These are phyloP conservation scores for Rhyacophila evoluta DNA, from an alignment of 2,888 invertebrate species.

Conservation along the genomic window DNA sequence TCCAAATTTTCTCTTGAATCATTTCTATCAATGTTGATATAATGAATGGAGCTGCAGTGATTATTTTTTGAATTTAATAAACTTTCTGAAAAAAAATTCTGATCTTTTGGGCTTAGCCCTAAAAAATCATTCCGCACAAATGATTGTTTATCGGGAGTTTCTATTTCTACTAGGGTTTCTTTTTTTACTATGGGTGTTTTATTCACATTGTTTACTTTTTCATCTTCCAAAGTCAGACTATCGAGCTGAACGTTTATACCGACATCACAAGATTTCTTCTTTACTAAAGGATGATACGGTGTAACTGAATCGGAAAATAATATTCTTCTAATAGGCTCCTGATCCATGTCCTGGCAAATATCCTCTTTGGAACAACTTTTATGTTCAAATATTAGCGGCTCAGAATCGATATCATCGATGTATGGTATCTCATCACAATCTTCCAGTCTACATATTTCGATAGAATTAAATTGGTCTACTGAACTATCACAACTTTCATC, in stretches of 20 bases:
- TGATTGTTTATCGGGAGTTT: background rate
- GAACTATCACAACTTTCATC: slow-evolving; percentile 23
- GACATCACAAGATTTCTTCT: slow-evolving; percentile 41
- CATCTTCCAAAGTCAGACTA: slow-evolving; percentile 26
- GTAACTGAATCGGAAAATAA: slow-evolving; percentile 60
- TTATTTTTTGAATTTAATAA: slow-evolving; percentile 42
- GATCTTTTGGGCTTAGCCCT: slow-evolving; percentile 60
- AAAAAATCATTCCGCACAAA: slow-evolving; percentile 57
- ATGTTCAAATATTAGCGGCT: slow-evolving; percentile 67
- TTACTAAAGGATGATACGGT: background rate
- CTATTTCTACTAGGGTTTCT: background rate
- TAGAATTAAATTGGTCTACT: slow-evolving; percentile 29
- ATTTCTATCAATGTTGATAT: slow-evolving; percentile 20
- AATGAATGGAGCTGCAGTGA: slow-evolving; percentile 12
- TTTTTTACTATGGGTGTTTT: background rate
- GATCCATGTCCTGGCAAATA: slow-evolving; percentile 59
- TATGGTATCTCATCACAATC: slow-evolving; percentile 62
- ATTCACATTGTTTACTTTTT: background rate
- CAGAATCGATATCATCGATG: slow-evolving; percentile 66
- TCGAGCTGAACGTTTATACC: slow-evolving; percentile 37
- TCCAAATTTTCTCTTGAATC: slow-evolving; percentile 30
- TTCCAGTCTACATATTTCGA: slow-evolving; percentile 30
- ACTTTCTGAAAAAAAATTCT: slow-evolving; percentile 51
- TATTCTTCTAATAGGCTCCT: slow-evolving; percentile 65
- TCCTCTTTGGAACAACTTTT: slow-evolving; percentile 56